A percentile compares a stretch with the other conserved stretches of the same genome.
These are phyloP conservation scores for Xiphorhynchus erythropygius DNA, from an alignment of 2,797 vertebrate genomes.

Conservation along the genomic window DNA sequence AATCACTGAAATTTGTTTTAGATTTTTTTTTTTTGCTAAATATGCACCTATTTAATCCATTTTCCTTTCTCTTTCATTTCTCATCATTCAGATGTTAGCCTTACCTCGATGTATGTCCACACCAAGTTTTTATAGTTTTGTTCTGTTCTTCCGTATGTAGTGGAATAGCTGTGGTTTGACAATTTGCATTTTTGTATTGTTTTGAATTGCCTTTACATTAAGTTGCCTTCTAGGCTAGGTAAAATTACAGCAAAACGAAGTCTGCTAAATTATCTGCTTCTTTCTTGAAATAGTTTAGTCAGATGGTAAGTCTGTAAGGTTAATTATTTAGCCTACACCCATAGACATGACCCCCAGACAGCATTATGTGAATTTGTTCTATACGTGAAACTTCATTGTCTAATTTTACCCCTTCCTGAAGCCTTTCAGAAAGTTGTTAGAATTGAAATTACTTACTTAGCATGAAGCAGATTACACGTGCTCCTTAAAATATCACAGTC, in stretches of 20 bases:
- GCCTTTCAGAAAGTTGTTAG: background rate
- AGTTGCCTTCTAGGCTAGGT: background rate
- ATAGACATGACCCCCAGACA: background rate
- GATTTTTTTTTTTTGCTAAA: background rate
- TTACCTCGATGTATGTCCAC: background rate
- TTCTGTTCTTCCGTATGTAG: background rate
- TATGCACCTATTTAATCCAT: background rate
- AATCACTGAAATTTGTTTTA: background rate
- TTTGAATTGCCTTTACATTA: background rate
- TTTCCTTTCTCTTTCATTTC: background rate
- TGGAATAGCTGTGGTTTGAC: background rate
- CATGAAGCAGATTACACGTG: background rate
- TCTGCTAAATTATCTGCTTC: background rate
- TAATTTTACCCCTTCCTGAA: background rate
- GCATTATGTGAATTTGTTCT: background rate
- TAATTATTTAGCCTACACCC: background rate
- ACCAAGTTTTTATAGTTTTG: background rate
- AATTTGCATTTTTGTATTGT: background rate
- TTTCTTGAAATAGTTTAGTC: background rate
- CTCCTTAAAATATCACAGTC: background rate
- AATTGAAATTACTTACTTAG: background rate
- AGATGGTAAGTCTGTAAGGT: background rate
- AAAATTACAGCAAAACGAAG: background rate
- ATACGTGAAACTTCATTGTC: background rate
- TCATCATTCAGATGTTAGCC: background rate